phyloP scores from a whole-genome alignment of 30 jellyfish, hydroid and myxozoan genomes.

The Nemopilema nomurai region DNA sequence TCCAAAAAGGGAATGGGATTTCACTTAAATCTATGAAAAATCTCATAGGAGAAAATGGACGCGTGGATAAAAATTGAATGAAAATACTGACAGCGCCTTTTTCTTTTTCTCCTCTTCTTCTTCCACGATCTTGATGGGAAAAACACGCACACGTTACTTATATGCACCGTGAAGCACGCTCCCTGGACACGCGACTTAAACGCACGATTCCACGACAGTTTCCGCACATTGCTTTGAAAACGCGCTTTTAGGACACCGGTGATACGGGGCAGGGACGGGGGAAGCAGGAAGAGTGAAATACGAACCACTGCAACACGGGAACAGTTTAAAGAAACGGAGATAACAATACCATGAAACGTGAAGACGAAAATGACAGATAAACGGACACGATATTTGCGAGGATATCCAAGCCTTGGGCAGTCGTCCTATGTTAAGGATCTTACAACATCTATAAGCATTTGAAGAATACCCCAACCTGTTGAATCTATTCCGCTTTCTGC shows the following conservation, averaged over 20 bases:
- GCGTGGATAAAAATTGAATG: neutral
- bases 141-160: neutral
- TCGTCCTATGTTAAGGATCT: neutral
- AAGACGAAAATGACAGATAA: neutral
- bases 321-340: neutral
- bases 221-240: neutral
- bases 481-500: no score
- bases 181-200: neutral
- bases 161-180: neutral
- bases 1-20: no score
- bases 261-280: neutral
- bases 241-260: neutral
- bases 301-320: neutral
- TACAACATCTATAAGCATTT: no score
- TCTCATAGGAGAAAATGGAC: neutral
- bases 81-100: constrained; percentile 57
- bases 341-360: neutral
- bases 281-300: neutral
- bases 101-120: constrained; percentile 57
- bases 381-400: neutral
- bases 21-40: no score
- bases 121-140: constrained; percentile 55
- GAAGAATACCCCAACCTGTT: no score
- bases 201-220: neutral
- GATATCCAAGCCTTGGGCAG: neutral